These are phyloP conservation scores for Balearica regulorum DNA, from an alignment of 2,797 vertebrate genomes.

Conservation along the genomic window DNA sequence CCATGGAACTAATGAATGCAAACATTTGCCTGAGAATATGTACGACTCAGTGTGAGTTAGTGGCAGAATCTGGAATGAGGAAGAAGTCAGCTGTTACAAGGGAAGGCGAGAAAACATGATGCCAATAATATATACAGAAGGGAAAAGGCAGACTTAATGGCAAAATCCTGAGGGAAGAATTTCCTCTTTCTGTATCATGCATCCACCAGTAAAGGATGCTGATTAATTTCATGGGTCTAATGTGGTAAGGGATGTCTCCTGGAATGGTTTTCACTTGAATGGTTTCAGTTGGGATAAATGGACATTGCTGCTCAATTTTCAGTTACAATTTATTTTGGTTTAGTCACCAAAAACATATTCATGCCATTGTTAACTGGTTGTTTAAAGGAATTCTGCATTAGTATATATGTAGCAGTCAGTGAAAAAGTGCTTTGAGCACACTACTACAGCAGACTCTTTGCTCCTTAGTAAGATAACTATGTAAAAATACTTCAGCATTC, in stretches of 20 bases:
- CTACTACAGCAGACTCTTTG: not conserved
- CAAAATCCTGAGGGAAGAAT: not conserved
- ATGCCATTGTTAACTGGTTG: not conserved
- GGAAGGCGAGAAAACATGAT: not conserved
- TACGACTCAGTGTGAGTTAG: not conserved
- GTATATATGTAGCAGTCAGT: not conserved
- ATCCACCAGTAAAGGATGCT: not conserved
- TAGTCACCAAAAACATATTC: not conserved
- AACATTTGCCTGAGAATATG: not conserved
- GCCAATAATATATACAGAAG: not conserved
- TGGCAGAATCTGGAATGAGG: not conserved
- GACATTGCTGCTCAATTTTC: conserved; percentile 19
- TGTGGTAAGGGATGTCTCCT: not conserved
- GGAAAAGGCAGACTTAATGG: not conserved
- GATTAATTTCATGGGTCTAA: conserved; percentile 37
- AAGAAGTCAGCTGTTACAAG: not conserved
- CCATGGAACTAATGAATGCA: not conserved
- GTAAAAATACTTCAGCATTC: conserved; percentile 42
- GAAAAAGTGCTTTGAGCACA: conserved; percentile 8
- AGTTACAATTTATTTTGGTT: conserved; percentile 1
- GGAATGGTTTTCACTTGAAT: not conserved
- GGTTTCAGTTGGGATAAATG: not conserved
- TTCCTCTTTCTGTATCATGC: conserved; percentile 5
- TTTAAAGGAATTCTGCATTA: not conserved
- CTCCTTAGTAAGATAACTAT: conserved; percentile 27